Evolutionary conservation across 2,888 invertebrate species (phyloP).

Genomic region (Eupithecia subumbrata): DNA sequence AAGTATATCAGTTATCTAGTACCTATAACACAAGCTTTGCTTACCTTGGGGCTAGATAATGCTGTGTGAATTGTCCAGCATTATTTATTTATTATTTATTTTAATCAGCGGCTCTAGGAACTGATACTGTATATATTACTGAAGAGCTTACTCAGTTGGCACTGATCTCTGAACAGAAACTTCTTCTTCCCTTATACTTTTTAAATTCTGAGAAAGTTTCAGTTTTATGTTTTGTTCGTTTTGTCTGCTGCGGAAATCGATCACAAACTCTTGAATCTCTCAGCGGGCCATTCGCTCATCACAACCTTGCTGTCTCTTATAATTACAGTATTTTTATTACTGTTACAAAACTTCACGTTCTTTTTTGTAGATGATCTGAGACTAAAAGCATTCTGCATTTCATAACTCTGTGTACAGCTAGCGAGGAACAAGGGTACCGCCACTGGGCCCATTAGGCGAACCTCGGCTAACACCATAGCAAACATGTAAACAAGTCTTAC

Average conservation of each 20-base stretch:
- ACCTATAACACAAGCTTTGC: too few species aligned
- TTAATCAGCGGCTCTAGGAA: neutral
- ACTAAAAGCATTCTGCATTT: constrained; percentile 27
- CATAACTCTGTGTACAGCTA: constrained; percentile 42
- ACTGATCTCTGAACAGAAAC: neutral
- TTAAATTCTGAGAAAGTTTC: neutral
- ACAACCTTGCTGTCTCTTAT: neutral
- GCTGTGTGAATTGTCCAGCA: too few species aligned
- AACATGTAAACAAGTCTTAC: constrained; percentile 66
- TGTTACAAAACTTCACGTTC: too few species aligned
- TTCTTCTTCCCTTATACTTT: neutral
- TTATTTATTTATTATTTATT: neutral
- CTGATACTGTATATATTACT: neutral
- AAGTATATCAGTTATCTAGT: too few species aligned
- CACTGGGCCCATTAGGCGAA: constrained; percentile 64
- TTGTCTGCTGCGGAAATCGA: neutral
- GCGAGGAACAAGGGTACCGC: constrained; percentile 56
- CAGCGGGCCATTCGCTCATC: neutral
- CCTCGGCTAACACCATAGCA: constrained; percentile 63
- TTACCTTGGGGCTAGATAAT: too few species aligned
- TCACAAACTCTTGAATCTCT: neutral
- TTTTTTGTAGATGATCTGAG: neutral
- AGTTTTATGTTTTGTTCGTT: neutral
- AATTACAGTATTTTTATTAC: too few species aligned
- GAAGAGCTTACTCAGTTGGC: neutral